These are phyloP conservation scores for Athene cunicularia DNA, from an alignment of 2,113 vertebrate species.

Conservation along the genomic window DNA sequence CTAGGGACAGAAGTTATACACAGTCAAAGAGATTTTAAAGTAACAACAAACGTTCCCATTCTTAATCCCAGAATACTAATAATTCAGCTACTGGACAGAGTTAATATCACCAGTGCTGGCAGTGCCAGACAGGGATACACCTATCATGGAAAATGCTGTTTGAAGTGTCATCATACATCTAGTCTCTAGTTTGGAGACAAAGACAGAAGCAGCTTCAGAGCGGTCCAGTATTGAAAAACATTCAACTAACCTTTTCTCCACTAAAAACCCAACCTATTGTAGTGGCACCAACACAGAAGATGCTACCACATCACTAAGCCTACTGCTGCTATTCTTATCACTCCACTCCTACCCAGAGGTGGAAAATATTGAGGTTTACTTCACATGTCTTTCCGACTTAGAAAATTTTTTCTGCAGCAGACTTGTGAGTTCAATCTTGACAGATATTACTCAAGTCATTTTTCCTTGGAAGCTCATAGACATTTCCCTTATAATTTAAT, in stretches of 20 bases:
- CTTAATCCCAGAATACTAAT: not conserved
- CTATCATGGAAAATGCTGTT: not conserved
- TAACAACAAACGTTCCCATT: not conserved
- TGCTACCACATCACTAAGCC: not conserved
- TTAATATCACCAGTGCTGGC: not conserved
- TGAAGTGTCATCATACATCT: not conserved
- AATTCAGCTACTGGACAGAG: not conserved
- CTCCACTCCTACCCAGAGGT: not conserved
- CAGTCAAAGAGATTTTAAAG: not conserved
- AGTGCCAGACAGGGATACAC: not conserved
- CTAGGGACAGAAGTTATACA: not conserved
- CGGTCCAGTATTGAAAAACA: not conserved
- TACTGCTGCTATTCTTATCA: not conserved
- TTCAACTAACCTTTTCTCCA: not conserved
- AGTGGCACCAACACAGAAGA: not conserved
- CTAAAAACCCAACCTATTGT: not conserved
- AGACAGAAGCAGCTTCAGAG: not conserved
- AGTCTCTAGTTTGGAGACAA: not conserved
- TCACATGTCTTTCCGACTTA: not conserved
- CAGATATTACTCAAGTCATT: not conserved
- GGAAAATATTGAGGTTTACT: not conserved
- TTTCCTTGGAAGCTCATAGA: not conserved
- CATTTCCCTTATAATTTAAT: not conserved
- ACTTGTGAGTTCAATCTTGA: not conserved
- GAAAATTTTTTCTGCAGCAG: not conserved